These are phyloP conservation scores for Gobionotothen gibberifrons DNA, from an alignment of 2,797 vertebrate species.

Conservation along the genomic window DNA sequence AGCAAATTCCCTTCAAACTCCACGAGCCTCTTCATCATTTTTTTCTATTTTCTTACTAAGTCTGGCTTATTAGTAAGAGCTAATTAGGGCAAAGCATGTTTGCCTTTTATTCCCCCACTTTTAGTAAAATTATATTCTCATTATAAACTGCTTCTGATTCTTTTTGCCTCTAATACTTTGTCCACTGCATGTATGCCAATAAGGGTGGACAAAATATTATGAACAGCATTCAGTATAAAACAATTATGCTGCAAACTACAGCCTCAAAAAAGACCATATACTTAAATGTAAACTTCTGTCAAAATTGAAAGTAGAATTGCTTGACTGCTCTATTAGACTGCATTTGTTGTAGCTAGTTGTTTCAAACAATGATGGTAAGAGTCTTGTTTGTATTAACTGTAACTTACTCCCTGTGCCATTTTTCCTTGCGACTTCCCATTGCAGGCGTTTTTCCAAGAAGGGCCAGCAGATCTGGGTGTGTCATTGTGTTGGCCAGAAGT, in stretches of 20 bases:
- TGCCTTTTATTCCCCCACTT: background rate
- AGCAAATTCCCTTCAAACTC: slow-evolving; percentile 62
- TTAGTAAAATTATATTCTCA: background rate
- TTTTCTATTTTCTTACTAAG: slow-evolving; percentile 9
- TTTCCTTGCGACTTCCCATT: slow-evolving; percentile 84
- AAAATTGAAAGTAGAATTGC: background rate
- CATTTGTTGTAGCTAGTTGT: background rate
- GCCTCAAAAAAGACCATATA: background rate
- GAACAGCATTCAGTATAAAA: background rate
- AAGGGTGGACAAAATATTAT: background rate
- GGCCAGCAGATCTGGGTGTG: slow-evolving; percentile 76
- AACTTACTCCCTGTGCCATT: slow-evolving; percentile 87
- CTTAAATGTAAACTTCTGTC: background rate
- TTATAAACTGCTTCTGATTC: background rate
- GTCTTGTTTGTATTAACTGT: background rate
- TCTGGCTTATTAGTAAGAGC: background rate
- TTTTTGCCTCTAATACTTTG: background rate
- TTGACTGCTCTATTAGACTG: background rate
- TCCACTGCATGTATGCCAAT: background rate
- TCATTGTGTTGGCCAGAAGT: slow-evolving; percentile 75
- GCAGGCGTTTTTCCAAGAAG: slow-evolving; percentile 84
- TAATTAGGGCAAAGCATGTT: slow-evolving; percentile 8
- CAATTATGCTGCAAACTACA: background rate
- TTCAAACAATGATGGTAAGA: background rate
- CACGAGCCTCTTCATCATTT: slow-evolving; percentile 33